Base-by-base conservation (phyloP, 37 sponge, comb jelly and placozoan species). In the Haliclona indistincta region DNA sequence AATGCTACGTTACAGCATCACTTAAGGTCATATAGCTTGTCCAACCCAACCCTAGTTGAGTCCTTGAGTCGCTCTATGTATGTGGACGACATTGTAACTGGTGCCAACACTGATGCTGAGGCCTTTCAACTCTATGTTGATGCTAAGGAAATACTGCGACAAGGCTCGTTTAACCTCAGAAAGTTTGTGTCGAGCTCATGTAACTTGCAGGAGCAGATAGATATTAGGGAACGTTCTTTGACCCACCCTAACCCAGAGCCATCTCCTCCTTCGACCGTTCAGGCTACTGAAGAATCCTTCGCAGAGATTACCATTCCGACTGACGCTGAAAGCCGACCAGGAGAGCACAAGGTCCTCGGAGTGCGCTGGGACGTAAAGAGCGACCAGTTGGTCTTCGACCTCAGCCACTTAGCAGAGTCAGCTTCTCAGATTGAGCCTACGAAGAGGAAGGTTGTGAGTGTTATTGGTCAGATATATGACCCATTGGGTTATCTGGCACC, bases 151-250 rank as follows among this genome's bases (percentile, higher is more conserved):
- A 25, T 44, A 66, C 35, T 76, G 37, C 7, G 77, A 49, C 77
- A 65, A 54, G 67, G 77, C 25, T 63, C 66, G 8, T 76, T 76
- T 54, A 76, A 76, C 54, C 77, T 76, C 47, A 23, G 77, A n/a
- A 76, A 76, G 77, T 51, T 76, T 45, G 25, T 76, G 66, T 51
- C 77, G 23, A 76, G 54, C 52, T 76, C 67, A 36, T 36, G 66
- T 63, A 8, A 20, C 19, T 51, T 76, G 64, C 64, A 62, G 53
- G 64, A 66, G 29, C 49, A n/a, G 37, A 76, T 76, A 26, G 66
- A 76, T 29, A 23, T 23, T 11, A 65, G 38, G 52, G 77, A 76
- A 28, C 13, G 51, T 43, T 54, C 67, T 13, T 51, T 64, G 39
- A 41, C 29, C 44, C n/a, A n/a, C 37, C 68, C 33, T 36, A 5